Evolutionary conservation across 64 coral and sea anemone genomes (phyloP), one percentile per base, ranked within the genome.

Genomic region (Stichodactyla helianthus): DNA sequence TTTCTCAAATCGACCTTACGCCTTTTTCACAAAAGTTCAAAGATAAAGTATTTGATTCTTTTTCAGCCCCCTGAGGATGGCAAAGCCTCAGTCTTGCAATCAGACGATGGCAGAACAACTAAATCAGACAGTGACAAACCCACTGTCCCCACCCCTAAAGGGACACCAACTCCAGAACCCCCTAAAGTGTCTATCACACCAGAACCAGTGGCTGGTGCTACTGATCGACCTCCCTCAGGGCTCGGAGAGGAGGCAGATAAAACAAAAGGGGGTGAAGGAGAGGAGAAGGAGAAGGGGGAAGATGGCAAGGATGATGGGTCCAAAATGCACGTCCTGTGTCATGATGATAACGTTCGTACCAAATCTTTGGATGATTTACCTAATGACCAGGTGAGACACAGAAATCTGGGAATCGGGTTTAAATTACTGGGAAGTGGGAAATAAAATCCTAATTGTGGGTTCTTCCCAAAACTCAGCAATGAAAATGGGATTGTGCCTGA

Each of bases 261-360:
- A 59, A 58, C 77, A 6, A 0, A 10, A 18, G 83, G 51, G 4
- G 27, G 51, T 10, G 89, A 91, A 19, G 71, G 13, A 86, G 52
- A 53, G 13, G 52, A 53, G 31, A 60, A 26, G 52, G 91, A 88
- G 9, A 53, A 25, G 35, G 82, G 85, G 2, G 76, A 51, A 51
- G 52, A 28, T 55, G 51, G 83, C 20, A 82, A 85, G 5, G 84
- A 97, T 70, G 52, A 89, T 4, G 82, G 78, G 23, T 89, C 91
- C 1, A 89, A 89, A 71, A 94, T 98, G 93, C 87, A 89, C 17
- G 93, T 94, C 23, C 81, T 98, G 15, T 93, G 92, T 68, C 92
- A 98, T 63, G 95, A 98, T 79, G 95, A 98, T 54, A 98, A 94
- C 82, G 65, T 98, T 83, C 91, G 84, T 59, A 98, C 95, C 31